Base-by-base conservation (phyloP, 2,888 invertebrate genomes). In the Heteropelma amictum region DNA sequence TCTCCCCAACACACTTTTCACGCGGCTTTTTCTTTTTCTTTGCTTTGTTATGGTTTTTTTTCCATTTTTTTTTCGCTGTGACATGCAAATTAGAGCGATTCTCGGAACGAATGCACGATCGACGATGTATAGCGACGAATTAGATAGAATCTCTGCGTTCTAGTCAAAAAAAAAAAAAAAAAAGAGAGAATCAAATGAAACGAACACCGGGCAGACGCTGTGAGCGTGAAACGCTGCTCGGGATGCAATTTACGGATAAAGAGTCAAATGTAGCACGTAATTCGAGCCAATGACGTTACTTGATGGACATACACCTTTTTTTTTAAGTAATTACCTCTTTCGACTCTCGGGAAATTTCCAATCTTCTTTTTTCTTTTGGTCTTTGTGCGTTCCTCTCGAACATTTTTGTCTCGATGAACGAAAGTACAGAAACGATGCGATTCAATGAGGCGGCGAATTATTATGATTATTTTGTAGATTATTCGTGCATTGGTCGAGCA, bases 201-300 rank as follows among this genome's bases (percentile, higher is more conserved):
- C n/a, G n/a, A 19, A 67, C 73, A 72, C 77, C 78, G 77, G 77
- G 74, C 49, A 40, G 53, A 69, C 72, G 69, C 74, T 78, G 68
- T 74, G 74, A 77, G 76, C 68, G 74, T 77, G 35, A 38, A 51
- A 58, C 72, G 64, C 64, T 68, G 73, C 65, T 75, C 76, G 76
- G 77, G 64, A 76, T 78, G 77, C 78, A 79, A 80, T 80, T 73
- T 72, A 72, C 42, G 40, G 38, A 49, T 69, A 68, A 76, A 42
- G 47, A 49, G 56, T 42, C 65, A 54, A 67, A 58, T 64, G 51
- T 63, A 53, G 60, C 26, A 42, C 47, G 64, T 69, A 63, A 56
- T 53, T 72, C 58, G 60, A 47, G 60, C 53, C 68, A 35, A 53
- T 64, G 61, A 61, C 35, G 47, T 56, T 56, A 51, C 35, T 58